These are phyloP conservation scores for Brachyalestes nurse DNA, from an alignment of 2,797 vertebrate species.

Conservation along the genomic window DNA sequence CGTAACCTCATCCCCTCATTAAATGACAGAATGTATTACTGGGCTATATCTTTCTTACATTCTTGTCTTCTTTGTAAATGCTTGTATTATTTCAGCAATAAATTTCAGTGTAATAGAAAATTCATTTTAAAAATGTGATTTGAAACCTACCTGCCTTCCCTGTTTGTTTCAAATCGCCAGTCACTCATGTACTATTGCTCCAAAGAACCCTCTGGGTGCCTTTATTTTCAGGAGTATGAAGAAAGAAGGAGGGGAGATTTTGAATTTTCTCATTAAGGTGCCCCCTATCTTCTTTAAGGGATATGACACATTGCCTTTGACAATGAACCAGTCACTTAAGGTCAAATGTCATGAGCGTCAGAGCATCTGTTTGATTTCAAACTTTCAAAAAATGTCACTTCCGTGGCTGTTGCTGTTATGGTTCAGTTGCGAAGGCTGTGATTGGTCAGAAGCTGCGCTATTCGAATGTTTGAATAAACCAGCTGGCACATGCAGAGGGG, in stretches of 20 bases:
- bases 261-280: neutral
- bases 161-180: no score
- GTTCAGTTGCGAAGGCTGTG: conserved; percentile 44
- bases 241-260: neutral
- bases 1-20: no score
- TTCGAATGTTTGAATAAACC: conserved; percentile 74
- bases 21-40: no score
- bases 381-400: conserved; percentile 51
- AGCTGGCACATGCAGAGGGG: conserved; percentile 63
- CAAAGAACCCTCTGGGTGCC: neutral
- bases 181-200: no score
- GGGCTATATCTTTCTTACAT: no score
- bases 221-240: neutral
- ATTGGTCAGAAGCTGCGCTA: conserved; percentile 67
- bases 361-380: conserved; percentile 40
- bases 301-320: conserved; percentile 20
- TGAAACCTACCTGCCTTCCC: no score
- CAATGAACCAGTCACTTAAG: conserved; percentile 19
- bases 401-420: conserved; percentile 31
- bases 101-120: no score
- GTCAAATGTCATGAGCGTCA: conserved; percentile 37
- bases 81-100: no score
- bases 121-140: no score
- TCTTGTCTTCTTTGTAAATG: no score
- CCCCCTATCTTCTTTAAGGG: conserved; percentile 22